Conservation (phyloP, 1,140 invertebrate species). For the Amphibalanus amphitrite region DNA sequence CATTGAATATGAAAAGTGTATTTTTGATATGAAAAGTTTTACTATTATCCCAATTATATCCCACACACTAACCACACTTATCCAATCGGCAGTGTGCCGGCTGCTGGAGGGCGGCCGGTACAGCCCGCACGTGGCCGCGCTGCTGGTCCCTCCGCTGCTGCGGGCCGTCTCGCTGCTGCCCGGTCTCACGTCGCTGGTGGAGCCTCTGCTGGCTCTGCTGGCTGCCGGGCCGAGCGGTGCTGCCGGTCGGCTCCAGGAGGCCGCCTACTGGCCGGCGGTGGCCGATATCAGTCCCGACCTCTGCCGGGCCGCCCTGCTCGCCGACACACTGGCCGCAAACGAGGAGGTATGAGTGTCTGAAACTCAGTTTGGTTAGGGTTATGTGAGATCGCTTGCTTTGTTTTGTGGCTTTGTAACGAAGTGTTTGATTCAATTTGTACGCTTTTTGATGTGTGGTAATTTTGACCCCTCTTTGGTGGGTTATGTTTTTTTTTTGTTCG, state of each 20-base stretch:
- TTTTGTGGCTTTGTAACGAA: too few species aligned
- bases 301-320: neutral
- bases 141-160: neutral
- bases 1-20: too few species aligned
- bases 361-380: too few species aligned
- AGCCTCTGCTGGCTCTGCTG: neutral
- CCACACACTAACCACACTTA: too few species aligned
- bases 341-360: neutral
- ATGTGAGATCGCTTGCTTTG: too few species aligned
- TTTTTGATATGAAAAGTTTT: too few species aligned
- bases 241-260: neutral
- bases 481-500: too few species aligned
- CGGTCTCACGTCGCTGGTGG: neutral
- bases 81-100: neutral
- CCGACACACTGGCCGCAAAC: neutral
- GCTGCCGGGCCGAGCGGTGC: too few species aligned
- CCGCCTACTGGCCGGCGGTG: neutral
- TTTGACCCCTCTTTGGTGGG: too few species aligned
- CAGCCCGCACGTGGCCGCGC: neutral
- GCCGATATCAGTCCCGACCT: neutral
- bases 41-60: too few species aligned
- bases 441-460: too few species aligned
- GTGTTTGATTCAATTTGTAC: too few species aligned
- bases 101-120: neutral
- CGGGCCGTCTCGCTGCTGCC: neutral